phyloP scores from a whole-genome alignment of 2,888 invertebrate genomes.

The Coremacera marginata region DNA sequence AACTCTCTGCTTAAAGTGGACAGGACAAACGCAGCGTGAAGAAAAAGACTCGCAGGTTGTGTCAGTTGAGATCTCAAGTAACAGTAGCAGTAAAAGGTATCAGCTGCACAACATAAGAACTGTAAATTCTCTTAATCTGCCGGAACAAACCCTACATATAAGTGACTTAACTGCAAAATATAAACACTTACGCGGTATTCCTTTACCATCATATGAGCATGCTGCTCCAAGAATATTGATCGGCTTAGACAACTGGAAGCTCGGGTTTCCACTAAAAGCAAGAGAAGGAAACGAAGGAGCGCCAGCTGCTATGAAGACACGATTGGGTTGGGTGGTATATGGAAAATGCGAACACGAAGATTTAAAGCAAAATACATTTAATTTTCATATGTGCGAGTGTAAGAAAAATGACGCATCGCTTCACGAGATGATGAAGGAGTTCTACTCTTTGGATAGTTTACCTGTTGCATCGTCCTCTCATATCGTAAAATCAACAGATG shows the following conservation, averaged over 20 bases:
- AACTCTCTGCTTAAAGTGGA: slow-evolving; percentile 41
- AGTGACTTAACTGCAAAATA: neutral
- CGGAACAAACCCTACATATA: neutral
- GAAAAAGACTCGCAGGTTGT: neutral
- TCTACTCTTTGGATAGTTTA: slow-evolving; percentile 44
- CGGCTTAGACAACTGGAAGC: slow-evolving; percentile 40
- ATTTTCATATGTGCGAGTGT: slow-evolving; percentile 10
- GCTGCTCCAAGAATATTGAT: slow-evolving; percentile 40
- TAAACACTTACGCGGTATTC: neutral
- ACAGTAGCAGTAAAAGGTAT: neutral
- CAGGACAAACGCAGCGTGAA: neutral
- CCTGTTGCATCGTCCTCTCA: neutral
- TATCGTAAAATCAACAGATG: neutral
- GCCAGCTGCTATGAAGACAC: slow-evolving; percentile 33
- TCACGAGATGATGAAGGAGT: slow-evolving; percentile 30
- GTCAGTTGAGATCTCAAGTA: neutral
- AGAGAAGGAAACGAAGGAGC: slow-evolving; percentile 9
- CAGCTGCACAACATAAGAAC: neutral
- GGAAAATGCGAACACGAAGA: slow-evolving; percentile 1
- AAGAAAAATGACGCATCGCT: slow-evolving; percentile 6
- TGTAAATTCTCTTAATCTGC: neutral
- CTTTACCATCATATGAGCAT: slow-evolving; percentile 34
- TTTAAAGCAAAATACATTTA: neutral
- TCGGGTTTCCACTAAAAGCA: slow-evolving; percentile 2
- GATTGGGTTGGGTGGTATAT: slow-evolving; percentile 36